These are phyloP conservation scores for Cheirogaleus medius DNA, from an alignment of 2,113 vertebrate genomes.

Conservation along the genomic window DNA sequence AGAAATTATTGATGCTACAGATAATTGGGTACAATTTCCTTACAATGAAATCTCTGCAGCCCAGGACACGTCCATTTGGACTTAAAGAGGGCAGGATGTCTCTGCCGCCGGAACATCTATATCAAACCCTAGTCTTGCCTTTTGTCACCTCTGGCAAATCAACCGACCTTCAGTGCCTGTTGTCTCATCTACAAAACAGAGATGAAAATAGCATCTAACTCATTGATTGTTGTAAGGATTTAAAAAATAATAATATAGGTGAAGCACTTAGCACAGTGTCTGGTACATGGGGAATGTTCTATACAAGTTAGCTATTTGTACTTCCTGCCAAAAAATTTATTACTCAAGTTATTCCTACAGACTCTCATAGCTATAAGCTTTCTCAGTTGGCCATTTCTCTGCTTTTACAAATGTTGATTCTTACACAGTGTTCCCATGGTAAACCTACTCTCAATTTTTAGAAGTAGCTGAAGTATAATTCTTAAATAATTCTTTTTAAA, in stretches of 20 bases:
- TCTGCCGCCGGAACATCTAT: background rate
- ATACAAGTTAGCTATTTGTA: fast-evolving
- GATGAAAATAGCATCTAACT: background rate
- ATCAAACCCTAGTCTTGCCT: no score
- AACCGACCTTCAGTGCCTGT: fast-evolving
- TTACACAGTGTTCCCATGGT: background rate
- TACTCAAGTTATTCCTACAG: background rate
- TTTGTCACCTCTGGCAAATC: background rate
- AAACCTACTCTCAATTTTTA: background rate
- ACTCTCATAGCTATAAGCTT: fast-evolving
- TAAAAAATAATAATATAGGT: fast-evolving
- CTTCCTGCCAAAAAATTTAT: background rate
- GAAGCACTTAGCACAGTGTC: fast-evolving
- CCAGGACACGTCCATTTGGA: fast-evolving
- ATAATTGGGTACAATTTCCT: fast-evolving
- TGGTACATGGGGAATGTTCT: fast-evolving
- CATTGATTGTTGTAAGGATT: background rate
- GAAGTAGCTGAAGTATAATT: background rate
- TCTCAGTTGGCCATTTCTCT: no score
- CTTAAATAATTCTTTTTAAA: background rate
- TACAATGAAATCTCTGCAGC: background rate
- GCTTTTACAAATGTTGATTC: background rate
- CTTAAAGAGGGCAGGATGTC: background rate
- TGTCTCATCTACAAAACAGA: background rate
- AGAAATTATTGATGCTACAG: fast-evolving